Base-by-base conservation (phyloP, 2,888 invertebrate species). In the Drosophila kokeensis region DNA sequence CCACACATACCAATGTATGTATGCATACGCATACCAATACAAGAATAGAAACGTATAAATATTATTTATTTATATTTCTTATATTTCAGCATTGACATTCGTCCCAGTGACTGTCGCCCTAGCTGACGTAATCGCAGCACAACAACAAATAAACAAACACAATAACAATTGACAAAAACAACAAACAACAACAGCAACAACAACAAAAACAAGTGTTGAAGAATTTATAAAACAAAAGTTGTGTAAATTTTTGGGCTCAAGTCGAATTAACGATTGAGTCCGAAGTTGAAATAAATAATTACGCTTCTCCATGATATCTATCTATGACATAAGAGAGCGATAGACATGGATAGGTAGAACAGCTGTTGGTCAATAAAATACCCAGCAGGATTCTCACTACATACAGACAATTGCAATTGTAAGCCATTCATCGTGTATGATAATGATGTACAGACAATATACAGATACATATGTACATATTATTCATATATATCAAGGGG, bases 51-150 rank as follows among this genome's bases (percentile, higher is more conserved):
- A 55, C 24, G 27, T 27, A 29, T 18, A 49, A 58, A 58, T 45
- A 59, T 53, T 54, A 58, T 74, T 73, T 71, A 76, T 75, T 62
- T 76, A 55, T 71, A 65, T 50, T 61, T 66, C 63, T 57, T 59
- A 49, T 5, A 49, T 49, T 49, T 29, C 27, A 76, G 66, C 66
- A 76, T 76, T 76, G 75, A 76, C 76, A 76, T 76, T 76, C 76
- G 66, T 75, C 57, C 69, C 76, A 76, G 62, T 71, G 61, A 59
- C 48, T 21, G 40, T 69, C 45, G 45, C 15, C 15, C 24, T 7
- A 82, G 85, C 69, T 87, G 87, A 87, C 83, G 83, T 82, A 83
- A 87, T 84, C 87, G 68, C 77, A 84, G 69, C 87, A 84, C 73
- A 84, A 79, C 71, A 81, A 64, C 8, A 62, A 48, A 57, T 18